phyloP scores from a whole-genome alignment of 1,140 invertebrate genomes.

The Heliothis subflexa region DNA sequence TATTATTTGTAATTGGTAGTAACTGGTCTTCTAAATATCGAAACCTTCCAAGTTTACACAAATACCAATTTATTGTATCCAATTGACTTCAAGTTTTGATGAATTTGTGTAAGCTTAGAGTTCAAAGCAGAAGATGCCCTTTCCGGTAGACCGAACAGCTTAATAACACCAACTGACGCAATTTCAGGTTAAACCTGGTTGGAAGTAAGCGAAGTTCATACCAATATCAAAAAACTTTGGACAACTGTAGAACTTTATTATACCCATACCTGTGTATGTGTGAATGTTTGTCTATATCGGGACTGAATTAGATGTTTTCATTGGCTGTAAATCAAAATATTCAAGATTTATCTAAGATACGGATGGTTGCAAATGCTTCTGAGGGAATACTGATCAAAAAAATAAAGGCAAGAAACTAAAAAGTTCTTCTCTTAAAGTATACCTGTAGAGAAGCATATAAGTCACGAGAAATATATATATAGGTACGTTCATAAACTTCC shows the following conservation, averaged over 20 bases:
- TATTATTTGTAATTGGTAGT: too few species aligned
- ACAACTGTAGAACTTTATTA: background rate
- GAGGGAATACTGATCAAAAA: too few species aligned
- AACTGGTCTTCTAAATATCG: too few species aligned
- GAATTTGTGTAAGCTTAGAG: constrained; percentile 4
- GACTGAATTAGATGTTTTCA: background rate
- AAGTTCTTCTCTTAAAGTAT: too few species aligned
- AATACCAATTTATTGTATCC: constrained; percentile 14
- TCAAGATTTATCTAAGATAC: too few species aligned
- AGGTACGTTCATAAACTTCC: too few species aligned
- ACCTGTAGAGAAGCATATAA: too few species aligned
- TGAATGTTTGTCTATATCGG: too few species aligned
- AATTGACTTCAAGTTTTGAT: constrained; percentile 27
- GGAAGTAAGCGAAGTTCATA: constrained; percentile 6
- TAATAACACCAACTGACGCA: constrained; percentile 30
- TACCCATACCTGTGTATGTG: background rate
- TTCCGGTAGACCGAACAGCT: constrained; percentile 11
- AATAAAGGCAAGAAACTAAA: too few species aligned
- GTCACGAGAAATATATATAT: too few species aligned
- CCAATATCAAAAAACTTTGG: constrained; percentile 1
- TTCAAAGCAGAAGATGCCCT: constrained; percentile 16
- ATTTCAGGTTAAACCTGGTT: constrained; percentile 8
- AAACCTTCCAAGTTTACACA: background rate
- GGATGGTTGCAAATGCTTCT: too few species aligned
- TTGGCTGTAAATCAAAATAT: background rate